phyloP scores from a whole-genome alignment of 2,888 invertebrate genomes.

The Ctena decussata region DNA sequence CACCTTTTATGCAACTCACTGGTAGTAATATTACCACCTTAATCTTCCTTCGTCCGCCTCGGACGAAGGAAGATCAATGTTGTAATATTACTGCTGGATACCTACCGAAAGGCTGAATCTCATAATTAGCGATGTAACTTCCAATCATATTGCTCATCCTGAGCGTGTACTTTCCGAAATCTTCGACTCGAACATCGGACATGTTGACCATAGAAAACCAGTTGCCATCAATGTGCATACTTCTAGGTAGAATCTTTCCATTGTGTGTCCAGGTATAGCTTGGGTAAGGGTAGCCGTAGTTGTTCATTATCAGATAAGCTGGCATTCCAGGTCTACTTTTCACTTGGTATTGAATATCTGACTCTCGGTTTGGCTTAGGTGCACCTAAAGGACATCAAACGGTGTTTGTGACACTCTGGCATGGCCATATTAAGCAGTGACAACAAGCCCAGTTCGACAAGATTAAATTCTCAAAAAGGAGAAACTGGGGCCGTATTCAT shows the following conservation, averaged over 20 bases:
- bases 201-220: neutral
- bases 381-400: too few species aligned
- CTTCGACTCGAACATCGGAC: neutral
- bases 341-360: neutral
- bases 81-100: too few species aligned
- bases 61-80: too few species aligned
- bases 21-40: too few species aligned
- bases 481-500: too few species aligned
- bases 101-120: neutral
- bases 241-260: neutral
- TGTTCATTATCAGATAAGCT: neutral
- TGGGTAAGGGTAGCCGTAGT: neutral
- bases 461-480: too few species aligned
- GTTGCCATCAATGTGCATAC: neutral
- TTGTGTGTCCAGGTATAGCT: neutral
- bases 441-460: too few species aligned
- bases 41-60: too few species aligned
- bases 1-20: too few species aligned
- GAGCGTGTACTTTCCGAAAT: neutral
- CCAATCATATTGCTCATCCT: neutral
- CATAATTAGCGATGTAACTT: neutral
- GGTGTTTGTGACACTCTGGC: too few species aligned
- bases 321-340: neutral
- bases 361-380: neutral
- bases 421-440: too few species aligned